Evolutionary conservation across 2,888 invertebrate genomes (phyloP).

Genomic region (Trypoxylon attenuatum): DNA sequence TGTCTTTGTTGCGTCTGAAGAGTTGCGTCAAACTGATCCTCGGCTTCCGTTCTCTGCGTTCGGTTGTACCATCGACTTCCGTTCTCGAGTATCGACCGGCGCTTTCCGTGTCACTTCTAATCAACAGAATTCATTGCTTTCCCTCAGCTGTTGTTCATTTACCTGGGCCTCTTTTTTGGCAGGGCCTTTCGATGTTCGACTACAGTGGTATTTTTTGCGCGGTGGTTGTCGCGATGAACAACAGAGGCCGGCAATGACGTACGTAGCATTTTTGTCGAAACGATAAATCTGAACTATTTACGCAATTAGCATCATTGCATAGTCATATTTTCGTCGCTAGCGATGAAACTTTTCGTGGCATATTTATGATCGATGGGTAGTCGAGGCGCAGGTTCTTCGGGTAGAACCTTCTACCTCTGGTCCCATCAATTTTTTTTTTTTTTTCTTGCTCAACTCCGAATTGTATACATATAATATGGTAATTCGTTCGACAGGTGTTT

Average conservation of each 20-base stretch:
- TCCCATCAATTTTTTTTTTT: too few species aligned
- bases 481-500: too few species aligned
- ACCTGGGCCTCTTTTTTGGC: not conserved
- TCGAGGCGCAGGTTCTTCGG: too few species aligned
- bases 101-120: slow-evolving; percentile 83
- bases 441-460: too few species aligned
- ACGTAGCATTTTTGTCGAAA: not conserved
- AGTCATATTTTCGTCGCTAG: not conserved
- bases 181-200: too few species aligned
- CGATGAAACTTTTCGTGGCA: too few species aligned
- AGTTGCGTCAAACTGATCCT: slow-evolving; percentile 69
- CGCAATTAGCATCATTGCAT: too few species aligned
- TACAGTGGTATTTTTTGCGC: too few species aligned
- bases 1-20: slow-evolving; percentile 74
- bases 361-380: too few species aligned
- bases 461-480: too few species aligned
- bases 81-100: slow-evolving; percentile 75
- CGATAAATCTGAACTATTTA: not conserved
- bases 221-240: not conserved
- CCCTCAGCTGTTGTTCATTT: not conserved
- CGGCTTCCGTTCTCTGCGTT: slow-evolving; percentile 59
- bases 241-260: not conserved
- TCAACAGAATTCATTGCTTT: slow-evolving; percentile 2
- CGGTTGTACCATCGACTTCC: slow-evolving; percentile 67
- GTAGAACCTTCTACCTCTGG: too few species aligned